Evolutionary conservation across 2,797 vertebrate genomes (phyloP), one percentile per base, ranked within the genome.

Genomic region (Coendou prehensilis): DNA sequence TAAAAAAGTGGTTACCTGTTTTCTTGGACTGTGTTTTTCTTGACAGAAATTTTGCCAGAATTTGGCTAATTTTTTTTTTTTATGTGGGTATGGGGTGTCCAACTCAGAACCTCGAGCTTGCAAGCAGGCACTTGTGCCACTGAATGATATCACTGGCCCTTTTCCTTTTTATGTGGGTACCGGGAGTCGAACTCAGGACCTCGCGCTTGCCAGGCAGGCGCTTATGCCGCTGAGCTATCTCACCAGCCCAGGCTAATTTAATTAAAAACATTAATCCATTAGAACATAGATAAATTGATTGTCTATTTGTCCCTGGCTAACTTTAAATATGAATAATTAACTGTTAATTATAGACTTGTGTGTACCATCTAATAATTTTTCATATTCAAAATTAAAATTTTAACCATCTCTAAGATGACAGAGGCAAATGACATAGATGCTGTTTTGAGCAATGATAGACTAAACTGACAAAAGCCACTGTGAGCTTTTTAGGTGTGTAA

Each of bases 181-280:
- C 37, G 37, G 37, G 37, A 41, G 37, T 41, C 37, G 37, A 41
- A 41, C 37, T 41, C 37, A 41, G 37, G 37, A 41, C 37, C 37
- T 41, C 37, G 37, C 37, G 37, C 37, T 41, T 41, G 37, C 37
- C 37, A 41, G 37, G 37, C 37, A 41, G 37, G 37, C 37, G 37
- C 37, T 41, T 41, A 41, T 41, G 37, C 37, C 2, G 37, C 37
- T 41, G 37, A 41, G 37, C 37, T 41, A 41, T 41, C 37, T 41
- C 37, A 41, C 37, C 37, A 41, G 37, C 37, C 37, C 37, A 41
- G 37, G 37, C 37, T 95, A 94, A 96, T 92, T 97, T 95, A 94
- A 97, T 96, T 97, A 92, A 97, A 97, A 97, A 86, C 81, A 94
- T 96, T 76, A 96, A 97, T 93, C 73, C 84, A 88, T 96, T 93